Evolutionary conservation across 2,797 vertebrate species (phyloP).

Genomic region (Craterocephalus amniculus): DNA sequence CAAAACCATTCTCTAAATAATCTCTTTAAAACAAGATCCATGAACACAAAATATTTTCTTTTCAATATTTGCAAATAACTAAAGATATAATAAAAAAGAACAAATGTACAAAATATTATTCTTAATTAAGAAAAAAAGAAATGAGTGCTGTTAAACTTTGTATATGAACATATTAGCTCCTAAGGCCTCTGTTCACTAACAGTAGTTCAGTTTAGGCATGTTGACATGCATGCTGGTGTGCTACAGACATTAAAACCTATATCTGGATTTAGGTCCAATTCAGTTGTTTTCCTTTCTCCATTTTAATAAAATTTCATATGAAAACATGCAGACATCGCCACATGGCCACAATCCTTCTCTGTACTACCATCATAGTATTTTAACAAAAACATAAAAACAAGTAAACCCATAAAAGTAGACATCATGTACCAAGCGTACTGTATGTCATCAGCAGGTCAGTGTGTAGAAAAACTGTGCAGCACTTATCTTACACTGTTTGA

Average conservation of each 20-base stretch:
- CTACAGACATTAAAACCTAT: slow-evolving; percentile 14
- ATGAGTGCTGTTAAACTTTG: slow-evolving; percentile 31
- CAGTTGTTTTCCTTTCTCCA: background rate
- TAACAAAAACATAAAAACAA: background rate
- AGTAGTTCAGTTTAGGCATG: slow-evolving; percentile 9
- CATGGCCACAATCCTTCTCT: too few species aligned
- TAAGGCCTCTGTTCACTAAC: slow-evolving; percentile 6
- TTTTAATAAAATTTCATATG: background rate
- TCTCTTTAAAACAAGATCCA: slow-evolving; percentile 32
- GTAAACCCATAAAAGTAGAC: too few species aligned
- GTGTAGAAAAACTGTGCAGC: too few species aligned
- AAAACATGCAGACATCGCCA: background rate
- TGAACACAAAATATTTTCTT: slow-evolving; percentile 8
- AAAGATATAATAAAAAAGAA: slow-evolving; percentile 36
- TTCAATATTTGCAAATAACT: slow-evolving; percentile 17
- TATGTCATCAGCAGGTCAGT: too few species aligned
- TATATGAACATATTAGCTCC: slow-evolving; percentile 9
- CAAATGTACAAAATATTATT: slow-evolving; percentile 16
- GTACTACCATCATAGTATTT: background rate
- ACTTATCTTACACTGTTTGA: too few species aligned
- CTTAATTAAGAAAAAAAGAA: slow-evolving; percentile 6
- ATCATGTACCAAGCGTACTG: too few species aligned
- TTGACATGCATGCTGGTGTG: slow-evolving; percentile 1
- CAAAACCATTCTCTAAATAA: slow-evolving; percentile 4
- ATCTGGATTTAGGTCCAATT: slow-evolving; percentile 7